Conservation (phyloP, 2,888 invertebrate genomes). For the Lepas anatifera region DNA sequence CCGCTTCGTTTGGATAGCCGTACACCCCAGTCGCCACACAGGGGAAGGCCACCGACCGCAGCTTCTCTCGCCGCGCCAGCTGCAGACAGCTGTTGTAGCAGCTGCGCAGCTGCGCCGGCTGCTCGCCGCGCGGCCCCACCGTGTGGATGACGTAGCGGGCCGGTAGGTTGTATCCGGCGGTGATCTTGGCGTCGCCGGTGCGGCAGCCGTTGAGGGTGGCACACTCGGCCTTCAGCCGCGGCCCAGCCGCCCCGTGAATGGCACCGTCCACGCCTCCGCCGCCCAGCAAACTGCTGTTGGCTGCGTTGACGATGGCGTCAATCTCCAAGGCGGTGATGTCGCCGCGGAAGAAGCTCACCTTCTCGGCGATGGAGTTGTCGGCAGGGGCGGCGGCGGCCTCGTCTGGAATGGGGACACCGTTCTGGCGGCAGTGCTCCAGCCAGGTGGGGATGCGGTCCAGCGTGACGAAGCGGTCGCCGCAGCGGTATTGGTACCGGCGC, state of each 20-base stretch:
- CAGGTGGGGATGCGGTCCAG: slow-evolving; percentile 14
- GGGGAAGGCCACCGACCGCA: slow-evolving; percentile 63
- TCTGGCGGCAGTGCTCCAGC: slow-evolving; percentile 11
- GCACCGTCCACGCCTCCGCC: slow-evolving; percentile 89
- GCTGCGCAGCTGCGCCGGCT: slow-evolving; percentile 46
- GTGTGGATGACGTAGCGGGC: slow-evolving; percentile 83
- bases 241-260: slow-evolving; percentile 70
- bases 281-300: slow-evolving; percentile 57
- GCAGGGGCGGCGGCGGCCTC: neutral
- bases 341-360: slow-evolving; percentile 46
- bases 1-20: slow-evolving; percentile 66
- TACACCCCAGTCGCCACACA: slow-evolving; percentile 88
- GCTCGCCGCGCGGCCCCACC: slow-evolving; percentile 69
- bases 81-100: slow-evolving; percentile 59
- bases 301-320: slow-evolving; percentile 83
- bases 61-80: slow-evolving; percentile 41
- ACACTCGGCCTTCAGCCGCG: slow-evolving; percentile 55
- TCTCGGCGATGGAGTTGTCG: slow-evolving; percentile 29
- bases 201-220: slow-evolving; percentile 53
- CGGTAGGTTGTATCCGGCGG: slow-evolving; percentile 67
- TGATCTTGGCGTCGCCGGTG: slow-evolving; percentile 72
- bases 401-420: neutral
- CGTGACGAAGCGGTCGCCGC: neutral
- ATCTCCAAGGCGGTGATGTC: slow-evolving; percentile 75
- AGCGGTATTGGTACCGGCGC: slow-evolving; percentile 13